Evolutionary conservation across 2,888 invertebrate species (phyloP).

Genomic region (Pardosa pseudoannulata): DNA sequence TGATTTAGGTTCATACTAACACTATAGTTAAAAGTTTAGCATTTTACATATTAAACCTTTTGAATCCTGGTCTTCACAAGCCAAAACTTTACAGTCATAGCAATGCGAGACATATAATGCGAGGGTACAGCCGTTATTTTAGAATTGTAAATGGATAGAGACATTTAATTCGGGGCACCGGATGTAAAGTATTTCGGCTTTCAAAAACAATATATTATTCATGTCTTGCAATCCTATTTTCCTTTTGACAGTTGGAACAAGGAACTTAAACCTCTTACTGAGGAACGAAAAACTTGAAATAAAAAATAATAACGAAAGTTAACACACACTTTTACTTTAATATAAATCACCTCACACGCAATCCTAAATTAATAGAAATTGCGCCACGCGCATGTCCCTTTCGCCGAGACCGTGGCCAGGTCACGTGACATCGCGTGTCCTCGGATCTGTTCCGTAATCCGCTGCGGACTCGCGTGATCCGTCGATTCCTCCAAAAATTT

Average conservation of each 20-base stretch:
- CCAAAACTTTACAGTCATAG: no score
- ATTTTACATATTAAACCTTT: no score
- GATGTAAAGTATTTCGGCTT: background rate
- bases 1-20: no score
- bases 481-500: constrained; percentile 1
- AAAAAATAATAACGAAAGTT: constrained; percentile 22
- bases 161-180: background rate
- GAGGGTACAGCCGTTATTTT: no score
- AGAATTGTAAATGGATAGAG: no score
- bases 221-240: background rate
- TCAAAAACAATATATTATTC: background rate
- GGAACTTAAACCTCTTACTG: background rate
- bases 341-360: constrained; percentile 57
- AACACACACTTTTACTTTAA: constrained; percentile 40
- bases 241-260: background rate
- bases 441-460: constrained; percentile 52
- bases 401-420: background rate
- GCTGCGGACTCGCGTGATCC: background rate
- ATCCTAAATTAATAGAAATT: constrained; percentile 65
- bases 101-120: no score
- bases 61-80: no score
- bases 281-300: background rate
- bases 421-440: constrained; percentile 62
- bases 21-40: no score
- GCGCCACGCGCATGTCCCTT: constrained; percentile 32